Conservation (phyloP, 2,888 invertebrate genomes). For the Antheraea assamensis region DNA sequence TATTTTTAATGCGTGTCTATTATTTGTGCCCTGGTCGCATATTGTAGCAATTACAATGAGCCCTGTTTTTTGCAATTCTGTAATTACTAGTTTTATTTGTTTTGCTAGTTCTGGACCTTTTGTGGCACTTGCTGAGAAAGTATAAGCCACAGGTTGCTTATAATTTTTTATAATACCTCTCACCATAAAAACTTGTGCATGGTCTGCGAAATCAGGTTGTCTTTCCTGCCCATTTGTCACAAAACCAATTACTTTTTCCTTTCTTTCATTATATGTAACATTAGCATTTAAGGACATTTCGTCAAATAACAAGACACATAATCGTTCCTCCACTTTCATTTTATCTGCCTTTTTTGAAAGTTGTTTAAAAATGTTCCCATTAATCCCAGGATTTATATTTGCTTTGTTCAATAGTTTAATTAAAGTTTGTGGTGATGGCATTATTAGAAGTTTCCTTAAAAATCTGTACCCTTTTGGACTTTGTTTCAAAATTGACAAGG, state of each 20-base stretch:
- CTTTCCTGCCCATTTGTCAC: neutral
- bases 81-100: no score
- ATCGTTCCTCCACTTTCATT: neutral
- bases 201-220: neutral
- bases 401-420: neutral
- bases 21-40: no score
- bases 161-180: neutral
- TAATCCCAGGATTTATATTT: neutral
- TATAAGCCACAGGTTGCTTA: no score
- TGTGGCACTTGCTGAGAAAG: no score
- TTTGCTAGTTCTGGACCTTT: no score
- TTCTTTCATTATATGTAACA: neutral
- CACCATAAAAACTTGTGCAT: neutral
- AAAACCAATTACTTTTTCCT: neutral
- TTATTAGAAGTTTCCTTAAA: slow-evolving; percentile 4
- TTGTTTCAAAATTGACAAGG: slow-evolving; percentile 1
- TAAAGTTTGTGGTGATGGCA: no score
- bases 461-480: slow-evolving; percentile 1
- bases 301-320: neutral
- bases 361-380: neutral
- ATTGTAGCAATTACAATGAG: no score
- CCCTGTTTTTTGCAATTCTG: no score
- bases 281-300: neutral
- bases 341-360: neutral
- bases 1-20: no score